A percentile compares a stretch with the other conserved stretches of the same genome.
Conservation (phyloP, 2,888 invertebrate genomes). For the Rugalucina vietnamica region DNA sequence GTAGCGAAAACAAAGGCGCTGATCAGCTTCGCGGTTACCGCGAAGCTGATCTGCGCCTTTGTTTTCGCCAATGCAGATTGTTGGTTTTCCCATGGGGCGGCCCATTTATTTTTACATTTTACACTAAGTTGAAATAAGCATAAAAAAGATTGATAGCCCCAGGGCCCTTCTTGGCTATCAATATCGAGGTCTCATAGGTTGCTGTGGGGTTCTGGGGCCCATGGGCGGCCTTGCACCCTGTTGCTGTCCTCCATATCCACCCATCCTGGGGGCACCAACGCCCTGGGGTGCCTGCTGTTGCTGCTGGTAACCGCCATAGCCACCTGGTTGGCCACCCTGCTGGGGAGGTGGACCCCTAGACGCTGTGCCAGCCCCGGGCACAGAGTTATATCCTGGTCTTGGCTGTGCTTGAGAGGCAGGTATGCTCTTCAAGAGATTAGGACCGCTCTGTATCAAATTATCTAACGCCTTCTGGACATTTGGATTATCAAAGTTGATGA, state of each 20-base stretch:
- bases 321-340: background rate
- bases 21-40: too few species aligned
- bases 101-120: too few species aligned
- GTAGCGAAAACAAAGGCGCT: too few species aligned
- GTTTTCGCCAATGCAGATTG: too few species aligned
- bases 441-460: constrained; percentile 84
- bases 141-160: too few species aligned
- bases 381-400: constrained; percentile 25
- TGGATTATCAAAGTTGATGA: constrained; percentile 84
- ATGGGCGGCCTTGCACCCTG: constrained; percentile 14
- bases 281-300: constrained; percentile 16
- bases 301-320: background rate
- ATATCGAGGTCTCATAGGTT: constrained; percentile 54
- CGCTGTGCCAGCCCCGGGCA: background rate
- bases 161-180: too few species aligned
- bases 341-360: background rate
- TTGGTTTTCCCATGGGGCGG: too few species aligned
- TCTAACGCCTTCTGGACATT: constrained; percentile 84
- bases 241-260: constrained; percentile 34
- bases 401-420: constrained; percentile 43
- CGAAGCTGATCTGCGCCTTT: too few species aligned
- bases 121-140: too few species aligned
- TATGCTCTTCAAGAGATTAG: constrained; percentile 82
- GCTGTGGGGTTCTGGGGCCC: constrained; percentile 47
- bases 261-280: background rate